Evolutionary conservation across 1,140 invertebrate species (phyloP), one percentile per base, ranked within the genome.

Genomic region (Drosophila quadrilineata): DNA sequence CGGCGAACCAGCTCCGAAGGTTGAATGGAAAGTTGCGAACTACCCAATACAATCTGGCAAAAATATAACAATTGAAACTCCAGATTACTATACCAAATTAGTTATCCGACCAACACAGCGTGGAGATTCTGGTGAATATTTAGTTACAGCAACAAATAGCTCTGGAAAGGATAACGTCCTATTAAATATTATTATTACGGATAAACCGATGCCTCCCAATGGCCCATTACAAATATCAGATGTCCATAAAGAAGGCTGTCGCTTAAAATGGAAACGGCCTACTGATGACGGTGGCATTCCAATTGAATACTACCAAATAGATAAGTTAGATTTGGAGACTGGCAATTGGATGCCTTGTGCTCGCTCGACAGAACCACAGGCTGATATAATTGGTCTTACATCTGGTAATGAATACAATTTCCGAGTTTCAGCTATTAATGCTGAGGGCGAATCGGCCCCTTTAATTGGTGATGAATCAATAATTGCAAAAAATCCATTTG

Each of bases 401-500:
- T 96, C 96, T 12, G 96, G 95, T 24, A 95, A 97, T 82, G 96
- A 98, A 90, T 98, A 98, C 89, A 96, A 96, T 90, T 98, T 98
- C 93, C 93, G 98, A 56, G 98, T 99, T 2, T 93, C 95, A 17
- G 98, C 98, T 45, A 96, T 99, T 6, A 99, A 99, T 90, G 92
- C 95, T 5, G 97, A 99, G 89, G 98, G 98, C 24, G 96, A 98
- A 91, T 99, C 98, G 1, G 96, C 97, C 76, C 97, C 98, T 10
- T 91, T 99, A n/a, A 93, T 94, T 67, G 95, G 96, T 0, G 94
- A 96, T 24, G 92, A 95, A 86, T 91, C 95, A 8, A 97, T 99
- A 41, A 91, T 96, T 79, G 98, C 98, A 12, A 99, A 99, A 91
- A 98, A 99, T 95, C 97, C 98, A 57, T 99, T 95, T 88, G 96